These are phyloP conservation scores for Euwallacea fornicatus DNA, from an alignment of 1,140 invertebrate species.

Conservation along the genomic window DNA sequence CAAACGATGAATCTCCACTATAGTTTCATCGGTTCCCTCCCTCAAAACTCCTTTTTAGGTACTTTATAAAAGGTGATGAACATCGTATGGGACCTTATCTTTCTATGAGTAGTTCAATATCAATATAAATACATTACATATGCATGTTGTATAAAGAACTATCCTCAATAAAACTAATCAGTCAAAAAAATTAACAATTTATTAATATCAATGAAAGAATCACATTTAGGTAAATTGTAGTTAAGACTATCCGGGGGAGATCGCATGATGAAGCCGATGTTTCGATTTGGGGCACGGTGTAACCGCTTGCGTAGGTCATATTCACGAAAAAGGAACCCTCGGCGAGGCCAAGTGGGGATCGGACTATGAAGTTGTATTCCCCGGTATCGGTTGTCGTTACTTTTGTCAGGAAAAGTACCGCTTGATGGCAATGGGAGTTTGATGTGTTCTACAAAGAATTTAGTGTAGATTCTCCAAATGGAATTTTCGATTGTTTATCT, in stretches of 20 bases:
- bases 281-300: conserved; percentile 44
- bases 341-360: conserved; percentile 57
- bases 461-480: not conserved
- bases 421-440: conserved; percentile 56
- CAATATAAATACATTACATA: conserved; percentile 9
- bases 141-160: conserved; percentile 2
- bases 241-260: conserved; percentile 23
- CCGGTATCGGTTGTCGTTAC: conserved; percentile 57
- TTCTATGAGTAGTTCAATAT: not conserved
- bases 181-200: conserved; percentile 38
- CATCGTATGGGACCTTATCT: conserved; percentile 15
- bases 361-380: conserved; percentile 59
- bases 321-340: conserved; percentile 60
- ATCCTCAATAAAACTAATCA: conserved; percentile 19
- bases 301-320: conserved; percentile 57
- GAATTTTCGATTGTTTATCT: too few relatives aligned
- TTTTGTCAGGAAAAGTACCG: conserved; percentile 55
- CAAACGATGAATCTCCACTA: too few relatives aligned
- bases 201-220: conserved; percentile 46
- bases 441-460: conserved; percentile 52
- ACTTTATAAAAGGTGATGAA: conserved; percentile 5
- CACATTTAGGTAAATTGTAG: conserved; percentile 49
- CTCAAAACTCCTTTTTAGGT: conserved; percentile 6
- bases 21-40: not conserved
- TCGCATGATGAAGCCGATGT: conserved; percentile 30